Evolutionary conservation across 2,888 invertebrate genomes (phyloP).

Genomic region (Mactromeris polynyma): DNA sequence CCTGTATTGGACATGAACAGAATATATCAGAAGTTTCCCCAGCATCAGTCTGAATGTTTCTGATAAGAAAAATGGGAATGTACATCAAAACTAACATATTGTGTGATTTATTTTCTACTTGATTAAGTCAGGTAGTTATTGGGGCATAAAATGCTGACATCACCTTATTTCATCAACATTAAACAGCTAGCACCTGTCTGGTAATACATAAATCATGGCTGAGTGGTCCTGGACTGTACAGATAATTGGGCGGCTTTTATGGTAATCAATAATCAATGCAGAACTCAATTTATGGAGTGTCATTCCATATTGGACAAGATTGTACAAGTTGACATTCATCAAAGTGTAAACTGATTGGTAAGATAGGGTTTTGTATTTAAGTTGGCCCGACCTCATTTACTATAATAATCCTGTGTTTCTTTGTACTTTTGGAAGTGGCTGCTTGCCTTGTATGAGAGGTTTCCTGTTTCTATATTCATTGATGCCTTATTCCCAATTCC

Average conservation of each 20-base stretch:
- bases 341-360: not conserved
- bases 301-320: not conserved
- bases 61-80: not conserved
- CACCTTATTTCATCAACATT: not conserved
- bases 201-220: not conserved
- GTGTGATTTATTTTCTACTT: not conserved
- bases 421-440: no score
- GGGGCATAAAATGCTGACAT: not conserved
- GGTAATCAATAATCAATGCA: slow-evolving; percentile 8
- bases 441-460: no score
- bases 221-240: not conserved
- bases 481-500: no score
- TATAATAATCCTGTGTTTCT: no score
- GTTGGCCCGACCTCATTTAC: no score
- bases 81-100: not conserved
- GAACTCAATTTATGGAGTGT: not conserved
- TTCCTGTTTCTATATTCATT: no score
- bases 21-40: not conserved
- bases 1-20: no score
- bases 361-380: not conserved
- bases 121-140: not conserved
- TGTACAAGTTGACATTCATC: slow-evolving; percentile 1
- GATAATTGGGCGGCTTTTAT: not conserved
- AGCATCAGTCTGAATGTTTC: not conserved
- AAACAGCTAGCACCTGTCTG: not conserved